Conservation (phyloP, 64 coral and sea anemone genomes). For the Acropora tenuis region DNA sequence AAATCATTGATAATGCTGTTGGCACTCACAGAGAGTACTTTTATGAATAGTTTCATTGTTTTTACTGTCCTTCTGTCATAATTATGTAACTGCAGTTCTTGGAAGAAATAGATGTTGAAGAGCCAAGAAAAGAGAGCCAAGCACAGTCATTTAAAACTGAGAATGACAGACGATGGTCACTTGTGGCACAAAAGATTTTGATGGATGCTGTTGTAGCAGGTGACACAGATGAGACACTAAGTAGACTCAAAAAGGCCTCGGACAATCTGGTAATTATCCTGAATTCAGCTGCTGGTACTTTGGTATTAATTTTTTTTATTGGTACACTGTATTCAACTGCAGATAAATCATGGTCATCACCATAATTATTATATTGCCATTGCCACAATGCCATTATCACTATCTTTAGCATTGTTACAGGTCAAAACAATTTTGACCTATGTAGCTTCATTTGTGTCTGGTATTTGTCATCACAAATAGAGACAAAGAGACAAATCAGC, state of each 20-base stretch:
- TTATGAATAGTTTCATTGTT: not conserved
- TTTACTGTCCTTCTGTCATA: not conserved
- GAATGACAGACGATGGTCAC: slow-evolving; percentile 61
- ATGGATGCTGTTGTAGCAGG: slow-evolving; percentile 65
- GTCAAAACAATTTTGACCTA: no score
- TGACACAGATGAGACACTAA: slow-evolving; percentile 68
- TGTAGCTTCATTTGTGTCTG: no score
- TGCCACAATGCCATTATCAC: not conserved
- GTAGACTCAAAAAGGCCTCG: slow-evolving; percentile 79
- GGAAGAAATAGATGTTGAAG: not conserved
- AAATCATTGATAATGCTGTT: no score
- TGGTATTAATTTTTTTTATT: no score
- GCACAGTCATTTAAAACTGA: slow-evolving; percentile 15
- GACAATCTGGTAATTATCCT: slow-evolving; percentile 69
- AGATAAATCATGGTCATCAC: not conserved
- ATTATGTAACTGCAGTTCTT: slow-evolving; percentile 5
- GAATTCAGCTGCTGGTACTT: not conserved
- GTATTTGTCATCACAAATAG: no score
- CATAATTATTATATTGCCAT: not conserved
- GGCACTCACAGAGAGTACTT: no score
- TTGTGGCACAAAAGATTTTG: slow-evolving; percentile 84
- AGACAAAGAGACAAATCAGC: no score
- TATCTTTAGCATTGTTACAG: not conserved
- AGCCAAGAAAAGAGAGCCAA: slow-evolving; percentile 21
- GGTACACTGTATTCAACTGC: not conserved